Base-by-base conservation (phyloP, 2,113 vertebrate genomes). In the Centropus bengalensis region DNA sequence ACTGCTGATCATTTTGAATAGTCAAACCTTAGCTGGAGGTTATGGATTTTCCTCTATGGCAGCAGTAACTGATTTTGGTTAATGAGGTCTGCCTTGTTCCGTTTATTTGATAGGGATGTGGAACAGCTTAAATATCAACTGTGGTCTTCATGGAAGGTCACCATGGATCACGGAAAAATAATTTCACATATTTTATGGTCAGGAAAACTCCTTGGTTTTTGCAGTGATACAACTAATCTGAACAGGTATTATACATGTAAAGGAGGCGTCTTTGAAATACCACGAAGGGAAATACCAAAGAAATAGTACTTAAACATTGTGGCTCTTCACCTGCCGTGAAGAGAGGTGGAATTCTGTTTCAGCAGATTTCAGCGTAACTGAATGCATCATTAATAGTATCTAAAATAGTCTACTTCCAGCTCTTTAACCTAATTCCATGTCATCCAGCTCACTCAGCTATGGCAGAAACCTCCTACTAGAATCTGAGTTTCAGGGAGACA, bases 181-280 rank as follows among this genome's bases (percentile, higher is more conserved):
- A 82, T 79, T 42, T 58, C 2, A 36, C 0, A 1, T 0, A 0
- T 56, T 86, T 87, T 69, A 56, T 5, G 21, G 12, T 1, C 13
- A 73, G 26, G 38, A 66, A 86, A 64, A 7, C 33, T 86, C 8
- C 52, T 74, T n/a, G 26, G n/a, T 26, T 52, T 69, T 27, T n/a
- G 26, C 66, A 42, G 20, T 47, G 47, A 42, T 67, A 30, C 28
- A 54, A 27, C 22, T 51, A 26, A 75, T 52, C 23, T 64, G 16
- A 81, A 10, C 33, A 71, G 26, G 26, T 83, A 40, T 81, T 88
- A 90, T 52, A 51, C 2, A 3, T 23, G 6, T 51, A 47, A 55
- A 83, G 19, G 17, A 5, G 15, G 9, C 81, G 10, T 81, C 38
- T 86, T 77, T 68, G 58, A 89, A 82, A 82, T 66, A 33, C 52